Evolutionary conservation across 2,797 vertebrate species (phyloP), one percentile per base, ranked within the genome.

Genomic region (Dipus sagitta): DNA sequence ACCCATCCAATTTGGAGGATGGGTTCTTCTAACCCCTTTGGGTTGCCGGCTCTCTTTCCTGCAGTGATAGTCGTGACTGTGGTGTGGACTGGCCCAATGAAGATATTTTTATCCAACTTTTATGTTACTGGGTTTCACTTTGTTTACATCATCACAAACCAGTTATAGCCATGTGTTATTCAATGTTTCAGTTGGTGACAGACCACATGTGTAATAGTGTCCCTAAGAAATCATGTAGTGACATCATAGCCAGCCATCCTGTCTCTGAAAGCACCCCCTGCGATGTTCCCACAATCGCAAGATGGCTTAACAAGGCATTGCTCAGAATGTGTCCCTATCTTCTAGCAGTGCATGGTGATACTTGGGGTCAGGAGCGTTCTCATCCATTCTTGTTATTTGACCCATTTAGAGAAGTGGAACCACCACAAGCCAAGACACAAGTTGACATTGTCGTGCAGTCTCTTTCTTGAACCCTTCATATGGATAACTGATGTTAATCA

Each of bases 41-140:
- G 86, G 82, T 38, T 54, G 38, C 52, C 26, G 75, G 42, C 10
- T 87, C 65, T 52, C 42, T 91, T 87, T 38, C 79, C 21, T 64
- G 42, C 26, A 14, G 4, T 71, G 68, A 47, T 26, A 60, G 34
- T 65, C 24, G 7, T 58, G 68, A 64, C 21, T 72, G 13, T 1
- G 17, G 52, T 65, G 24, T 64, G n/a, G 30, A 67, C 15, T 6
- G 83, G 82, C 38, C 34, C 30, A 4, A 0, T 38, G 34, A 52
- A 76, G 79, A 83, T 86, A 64, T n/a, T 90, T 58, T 74, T 87
- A 54, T 82, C 30, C 28, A 5, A 85, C 30, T 90, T 88, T 47
- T 82, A 2, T 32, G 14, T 30, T 6, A 72, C 15, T 62, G 60
- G 15, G 20, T 70, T 88, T 76, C 64, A 72, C 38, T 89, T 85